Conservation (phyloP, 1,140 invertebrate genomes). For the Mya arenaria region DNA sequence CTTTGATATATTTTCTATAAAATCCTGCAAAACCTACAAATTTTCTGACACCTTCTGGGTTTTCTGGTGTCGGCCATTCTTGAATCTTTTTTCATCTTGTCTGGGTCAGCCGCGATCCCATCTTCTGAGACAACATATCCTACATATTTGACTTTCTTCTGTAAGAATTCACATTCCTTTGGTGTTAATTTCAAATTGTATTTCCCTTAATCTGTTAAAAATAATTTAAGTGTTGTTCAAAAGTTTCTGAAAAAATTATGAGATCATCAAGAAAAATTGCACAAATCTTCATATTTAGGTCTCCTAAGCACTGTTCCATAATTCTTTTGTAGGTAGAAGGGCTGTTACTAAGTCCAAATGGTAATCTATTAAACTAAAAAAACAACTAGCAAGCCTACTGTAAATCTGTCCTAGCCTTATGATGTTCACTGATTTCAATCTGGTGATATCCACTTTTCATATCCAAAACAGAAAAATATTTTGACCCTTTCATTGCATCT, state of each 20-base stretch:
- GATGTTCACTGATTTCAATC: constrained; percentile 71
- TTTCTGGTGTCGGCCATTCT: background rate
- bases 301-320: constrained; percentile 14
- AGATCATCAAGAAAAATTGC: constrained; percentile 2
- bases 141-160: background rate
- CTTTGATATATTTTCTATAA: constrained; percentile 1
- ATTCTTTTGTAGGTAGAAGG: constrained; percentile 57
- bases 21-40: background rate
- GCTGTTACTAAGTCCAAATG: constrained; percentile 14
- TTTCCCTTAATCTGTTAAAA: no score
- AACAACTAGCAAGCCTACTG: constrained; percentile 25
- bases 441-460: constrained; percentile 73
- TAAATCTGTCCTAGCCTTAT: constrained; percentile 75
- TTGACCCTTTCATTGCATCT: constrained; percentile 72
- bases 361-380: constrained; percentile 40
- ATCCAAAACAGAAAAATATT: constrained; percentile 81
- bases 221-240: constrained; percentile 15
- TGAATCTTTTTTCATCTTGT: background rate
- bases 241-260: constrained; percentile 11
- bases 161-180: background rate
- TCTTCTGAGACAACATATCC: constrained; percentile 3
- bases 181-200: no score
- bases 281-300: constrained; percentile 13
- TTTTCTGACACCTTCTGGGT: background rate
- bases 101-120: background rate